These are phyloP conservation scores for Neodontobutis hainanensis DNA, from an alignment of 2,113 vertebrate species.

Conservation along the genomic window DNA sequence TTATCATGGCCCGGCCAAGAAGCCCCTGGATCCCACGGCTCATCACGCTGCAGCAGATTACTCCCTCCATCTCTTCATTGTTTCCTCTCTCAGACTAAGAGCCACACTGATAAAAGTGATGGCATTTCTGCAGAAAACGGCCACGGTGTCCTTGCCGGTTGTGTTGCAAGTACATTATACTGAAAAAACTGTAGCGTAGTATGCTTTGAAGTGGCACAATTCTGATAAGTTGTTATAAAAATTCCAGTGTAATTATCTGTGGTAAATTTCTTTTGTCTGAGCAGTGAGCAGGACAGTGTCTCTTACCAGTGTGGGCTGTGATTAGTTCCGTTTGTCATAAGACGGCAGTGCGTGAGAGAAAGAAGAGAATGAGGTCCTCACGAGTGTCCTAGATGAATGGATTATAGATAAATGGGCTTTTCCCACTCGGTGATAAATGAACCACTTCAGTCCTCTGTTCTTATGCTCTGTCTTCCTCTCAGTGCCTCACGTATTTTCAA, in stretches of 20 bases:
- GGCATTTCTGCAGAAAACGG: slow-evolving; percentile 29
- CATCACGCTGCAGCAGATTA: slow-evolving; percentile 64
- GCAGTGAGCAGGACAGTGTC: slow-evolving; percentile 2
- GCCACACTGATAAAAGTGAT: slow-evolving; percentile 46
- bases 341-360: slow-evolving; percentile 40
- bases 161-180: not conserved
- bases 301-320: slow-evolving; percentile 39
- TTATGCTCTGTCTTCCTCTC: slow-evolving; percentile 3
- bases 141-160: slow-evolving; percentile 1
- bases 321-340: slow-evolving; percentile 68
- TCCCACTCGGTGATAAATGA: slow-evolving; percentile 56
- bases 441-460: slow-evolving; percentile 49
- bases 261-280: slow-evolving; percentile 1
- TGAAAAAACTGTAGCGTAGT: too few relatives aligned
- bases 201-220: too few relatives aligned
- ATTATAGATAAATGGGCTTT: slow-evolving; percentile 59
- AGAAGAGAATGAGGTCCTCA: slow-evolving; percentile 28
- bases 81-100: slow-evolving; percentile 39
- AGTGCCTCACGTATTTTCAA: slow-evolving; percentile 21
- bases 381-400: slow-evolving; percentile 69
- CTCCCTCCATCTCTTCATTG: slow-evolving; percentile 53
- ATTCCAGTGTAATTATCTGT: not conserved
- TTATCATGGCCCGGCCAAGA: slow-evolving; percentile 59
- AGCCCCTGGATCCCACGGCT: slow-evolving; percentile 60
- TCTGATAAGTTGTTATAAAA: too few relatives aligned